phyloP scores from a whole-genome alignment of 2,888 invertebrate species.

The Drosophila birchii region DNA sequence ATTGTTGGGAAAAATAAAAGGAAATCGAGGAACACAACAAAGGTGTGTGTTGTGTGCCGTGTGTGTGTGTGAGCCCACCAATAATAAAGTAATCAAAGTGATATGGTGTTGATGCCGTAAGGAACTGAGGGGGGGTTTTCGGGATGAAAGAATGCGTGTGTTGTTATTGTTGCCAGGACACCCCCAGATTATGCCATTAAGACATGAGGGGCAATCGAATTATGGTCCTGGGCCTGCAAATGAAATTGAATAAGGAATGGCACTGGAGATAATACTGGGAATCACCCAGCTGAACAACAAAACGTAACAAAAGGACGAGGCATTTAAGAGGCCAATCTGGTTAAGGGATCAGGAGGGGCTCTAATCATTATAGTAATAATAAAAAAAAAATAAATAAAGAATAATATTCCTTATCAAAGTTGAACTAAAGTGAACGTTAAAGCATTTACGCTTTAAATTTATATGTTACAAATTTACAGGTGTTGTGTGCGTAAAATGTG shows the following conservation, averaged over 20 bases:
- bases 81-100: conserved; percentile 82
- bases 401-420: neutral
- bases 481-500: too few relatives aligned
- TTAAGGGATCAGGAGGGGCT: conserved; percentile 7
- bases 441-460: too few relatives aligned
- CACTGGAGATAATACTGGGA: conserved; percentile 9
- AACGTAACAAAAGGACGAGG: conserved; percentile 15
- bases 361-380: conserved; percentile 4
- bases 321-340: conserved; percentile 31
- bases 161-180: conserved; percentile 68
- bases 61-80: conserved; percentile 52
- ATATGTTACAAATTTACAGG: too few relatives aligned
- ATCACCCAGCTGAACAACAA: conserved; percentile 25
- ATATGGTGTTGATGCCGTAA: conserved; percentile 71
- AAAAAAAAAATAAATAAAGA: too few relatives aligned
- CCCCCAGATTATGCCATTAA: conserved; percentile 70
- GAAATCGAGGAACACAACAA: conserved; percentile 37
- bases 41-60: conserved; percentile 34
- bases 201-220: conserved; percentile 69
- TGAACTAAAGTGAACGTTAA: neutral
- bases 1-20: conserved; percentile 2
- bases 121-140: neutral
- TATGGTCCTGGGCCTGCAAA: conserved; percentile 48
- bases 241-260: conserved; percentile 37
- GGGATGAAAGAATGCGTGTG: conserved; percentile 20